Evolutionary conservation across 2,797 vertebrate genomes (phyloP).

Genomic region (Xiphorhynchus erythropygius): DNA sequence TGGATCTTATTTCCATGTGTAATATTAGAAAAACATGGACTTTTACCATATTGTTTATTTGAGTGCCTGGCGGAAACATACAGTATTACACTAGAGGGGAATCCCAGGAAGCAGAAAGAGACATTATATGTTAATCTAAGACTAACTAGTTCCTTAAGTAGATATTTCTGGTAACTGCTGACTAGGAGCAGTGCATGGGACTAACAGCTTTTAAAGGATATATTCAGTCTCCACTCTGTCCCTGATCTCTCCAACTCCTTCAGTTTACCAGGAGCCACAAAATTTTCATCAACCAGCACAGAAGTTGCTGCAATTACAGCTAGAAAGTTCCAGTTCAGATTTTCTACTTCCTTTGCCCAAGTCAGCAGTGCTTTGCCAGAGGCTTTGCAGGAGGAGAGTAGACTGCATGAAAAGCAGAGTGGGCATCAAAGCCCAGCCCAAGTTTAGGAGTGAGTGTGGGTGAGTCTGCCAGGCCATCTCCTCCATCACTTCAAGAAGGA

Average conservation of each 20-base stretch:
- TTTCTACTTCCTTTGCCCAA: not conserved
- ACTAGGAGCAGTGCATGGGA: not conserved
- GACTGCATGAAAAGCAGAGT: not conserved
- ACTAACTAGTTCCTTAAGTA: not conserved
- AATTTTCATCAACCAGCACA: not conserved
- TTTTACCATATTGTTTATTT: not conserved
- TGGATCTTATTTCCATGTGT: not conserved
- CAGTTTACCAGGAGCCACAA: not conserved
- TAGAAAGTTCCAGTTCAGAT: not conserved
- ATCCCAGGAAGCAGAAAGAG: not conserved
- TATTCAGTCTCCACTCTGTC: not conserved
- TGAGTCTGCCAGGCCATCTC: not conserved
- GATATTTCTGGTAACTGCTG: not conserved
- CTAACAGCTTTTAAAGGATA: not conserved
- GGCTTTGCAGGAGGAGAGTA: not conserved
- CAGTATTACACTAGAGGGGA: not conserved
- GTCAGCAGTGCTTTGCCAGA: not conserved
- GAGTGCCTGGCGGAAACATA: not conserved
- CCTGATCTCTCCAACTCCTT: not conserved
- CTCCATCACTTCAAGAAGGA: not conserved
- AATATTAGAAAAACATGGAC: not conserved
- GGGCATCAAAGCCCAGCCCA: not conserved
- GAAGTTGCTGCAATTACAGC: not conserved
- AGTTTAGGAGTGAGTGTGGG: accelerated
- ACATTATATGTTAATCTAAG: not conserved